Conservation (phyloP, 2,797 vertebrate genomes). For the Xenops minutus region DNA sequence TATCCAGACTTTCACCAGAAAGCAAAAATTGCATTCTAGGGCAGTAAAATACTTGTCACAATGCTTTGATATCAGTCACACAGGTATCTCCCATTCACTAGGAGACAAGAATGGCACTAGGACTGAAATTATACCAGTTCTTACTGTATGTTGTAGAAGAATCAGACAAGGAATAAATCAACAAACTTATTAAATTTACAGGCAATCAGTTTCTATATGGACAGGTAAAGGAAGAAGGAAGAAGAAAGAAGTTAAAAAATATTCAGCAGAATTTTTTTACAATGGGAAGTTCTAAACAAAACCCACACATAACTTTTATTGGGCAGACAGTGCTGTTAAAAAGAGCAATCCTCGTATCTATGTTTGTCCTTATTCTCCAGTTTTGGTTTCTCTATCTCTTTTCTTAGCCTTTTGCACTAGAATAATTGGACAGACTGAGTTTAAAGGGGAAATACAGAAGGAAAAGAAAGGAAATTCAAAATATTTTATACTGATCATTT, state of each 20-base stretch:
- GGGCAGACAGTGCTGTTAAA: not conserved
- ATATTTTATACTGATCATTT: not conserved
- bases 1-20: not conserved
- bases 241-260: not conserved
- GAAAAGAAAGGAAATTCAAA: not conserved
- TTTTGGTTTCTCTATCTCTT: not conserved
- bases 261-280: not conserved
- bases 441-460: not conserved
- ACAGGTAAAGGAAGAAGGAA: not conserved
- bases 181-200: not conserved
- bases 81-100: not conserved
- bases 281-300: not conserved
- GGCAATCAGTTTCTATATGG: not conserved
- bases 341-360: not conserved
- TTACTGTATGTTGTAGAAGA: not conserved
- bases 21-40: not conserved
- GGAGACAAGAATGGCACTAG: not conserved
- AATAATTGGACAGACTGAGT: not conserved
- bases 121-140: not conserved
- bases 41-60: rapidly evolving
- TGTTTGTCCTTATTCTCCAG: not conserved
- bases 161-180: not conserved
- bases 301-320: rapidly evolving
- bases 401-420: not conserved
- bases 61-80: not conserved